These are phyloP conservation scores for Betta splendens DNA, from an alignment of 2,797 vertebrate species.

Conservation along the genomic window DNA sequence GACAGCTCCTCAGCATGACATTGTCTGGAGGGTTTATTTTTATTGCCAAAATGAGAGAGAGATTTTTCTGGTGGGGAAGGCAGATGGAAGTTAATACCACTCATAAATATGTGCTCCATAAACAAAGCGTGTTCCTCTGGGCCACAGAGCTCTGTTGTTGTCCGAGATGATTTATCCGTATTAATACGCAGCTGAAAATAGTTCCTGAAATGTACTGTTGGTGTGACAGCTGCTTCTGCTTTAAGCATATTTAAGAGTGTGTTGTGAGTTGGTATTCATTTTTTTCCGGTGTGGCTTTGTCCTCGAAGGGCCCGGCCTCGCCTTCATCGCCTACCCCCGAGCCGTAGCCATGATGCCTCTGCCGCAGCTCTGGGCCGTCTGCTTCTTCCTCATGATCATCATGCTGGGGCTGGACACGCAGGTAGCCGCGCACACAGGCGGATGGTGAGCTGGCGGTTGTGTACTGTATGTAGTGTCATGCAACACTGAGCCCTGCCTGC, in stretches of 20 bases:
- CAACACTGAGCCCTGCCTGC: constrained; percentile 3
- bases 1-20: too few species aligned
- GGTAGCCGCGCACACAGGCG: constrained; percentile 67
- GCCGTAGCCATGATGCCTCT: constrained; percentile 93
- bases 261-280: neutral
- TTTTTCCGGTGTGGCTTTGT: neutral
- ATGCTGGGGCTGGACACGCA: constrained; percentile 95
- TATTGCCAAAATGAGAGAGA: too few species aligned
- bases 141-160: neutral
- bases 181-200: neutral
- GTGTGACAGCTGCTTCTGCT: too few species aligned
- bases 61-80: too few species aligned
- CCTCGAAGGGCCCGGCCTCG: constrained; percentile 87
- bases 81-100: too few species aligned
- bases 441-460: neutral
- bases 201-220: constrained; percentile 1
- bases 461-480: neutral
- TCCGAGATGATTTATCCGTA: neutral
- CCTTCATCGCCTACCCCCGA: constrained; percentile 91
- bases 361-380: constrained; percentile 91
- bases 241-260: too few species aligned
- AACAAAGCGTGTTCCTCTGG: neutral
- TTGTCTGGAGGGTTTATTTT: too few species aligned
- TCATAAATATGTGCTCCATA: too few species aligned
- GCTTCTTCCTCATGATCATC: constrained; percentile 96